A percentile compares a stretch with the other conserved stretches of the same genome.
phyloP scores from a whole-genome alignment of 2,113 vertebrate genomes.

The Macquaria ambigua region DNA sequence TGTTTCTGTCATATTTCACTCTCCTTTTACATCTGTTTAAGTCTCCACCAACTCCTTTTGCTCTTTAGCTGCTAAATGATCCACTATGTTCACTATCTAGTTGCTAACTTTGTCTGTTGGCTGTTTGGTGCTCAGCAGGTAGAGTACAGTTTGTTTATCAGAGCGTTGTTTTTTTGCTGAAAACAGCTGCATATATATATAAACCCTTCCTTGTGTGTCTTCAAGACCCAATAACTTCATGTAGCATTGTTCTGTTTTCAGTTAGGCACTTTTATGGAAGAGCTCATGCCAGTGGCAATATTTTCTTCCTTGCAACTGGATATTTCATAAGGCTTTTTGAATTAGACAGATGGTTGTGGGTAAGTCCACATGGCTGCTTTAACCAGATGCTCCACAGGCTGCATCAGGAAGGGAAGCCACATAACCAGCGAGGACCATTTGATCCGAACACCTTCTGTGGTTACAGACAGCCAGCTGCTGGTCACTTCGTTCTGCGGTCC shows the following conservation, averaged over 20 bases:
- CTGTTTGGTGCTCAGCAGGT: too few relatives aligned
- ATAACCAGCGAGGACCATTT: slow-evolving; percentile 5
- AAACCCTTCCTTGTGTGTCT: not conserved
- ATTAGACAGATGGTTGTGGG: slow-evolving; percentile 16
- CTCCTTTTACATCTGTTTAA: too few relatives aligned
- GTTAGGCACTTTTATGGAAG: not conserved
- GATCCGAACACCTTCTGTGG: slow-evolving; percentile 34
- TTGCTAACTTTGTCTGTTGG: too few relatives aligned
- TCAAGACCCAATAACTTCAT: slow-evolving; percentile 7
- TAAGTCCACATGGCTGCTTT: not conserved
- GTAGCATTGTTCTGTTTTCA: slow-evolving; percentile 24
- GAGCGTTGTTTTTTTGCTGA: not conserved
- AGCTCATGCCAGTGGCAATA: not conserved
- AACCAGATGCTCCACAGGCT: slow-evolving; percentile 32
- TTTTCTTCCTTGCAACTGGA: not conserved
- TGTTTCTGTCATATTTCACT: too few relatives aligned
- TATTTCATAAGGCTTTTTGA: slow-evolving; percentile 20
- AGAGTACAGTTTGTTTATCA: too few relatives aligned
- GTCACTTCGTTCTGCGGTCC: slow-evolving; percentile 2
- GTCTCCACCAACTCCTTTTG: too few relatives aligned
- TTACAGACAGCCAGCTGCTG: slow-evolving; percentile 39
- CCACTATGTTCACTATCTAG: too few relatives aligned
- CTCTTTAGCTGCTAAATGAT: too few relatives aligned
- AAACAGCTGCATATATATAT: not conserved
- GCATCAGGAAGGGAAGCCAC: not conserved